Evolutionary conservation across 2,888 invertebrate species (phyloP).

Genomic region (Lucinisca nassula): DNA sequence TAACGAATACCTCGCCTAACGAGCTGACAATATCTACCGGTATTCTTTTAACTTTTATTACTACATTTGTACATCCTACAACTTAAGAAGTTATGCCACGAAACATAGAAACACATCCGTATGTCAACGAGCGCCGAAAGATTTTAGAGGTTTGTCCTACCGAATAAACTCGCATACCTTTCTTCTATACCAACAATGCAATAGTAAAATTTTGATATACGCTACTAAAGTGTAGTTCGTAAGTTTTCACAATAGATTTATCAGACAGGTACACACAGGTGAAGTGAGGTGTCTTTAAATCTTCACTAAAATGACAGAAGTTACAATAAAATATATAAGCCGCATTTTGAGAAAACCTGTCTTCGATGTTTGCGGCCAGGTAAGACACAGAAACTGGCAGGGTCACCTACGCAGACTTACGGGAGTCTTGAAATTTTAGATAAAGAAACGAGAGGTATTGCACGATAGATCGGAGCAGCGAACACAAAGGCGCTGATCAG

Average conservation of each 20-base stretch:
- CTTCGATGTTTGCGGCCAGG: too few species aligned
- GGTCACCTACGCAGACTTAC: too few species aligned
- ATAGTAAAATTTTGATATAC: slow-evolving; percentile 17
- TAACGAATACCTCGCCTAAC: neutral
- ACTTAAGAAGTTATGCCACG: neutral
- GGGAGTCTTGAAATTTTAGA: too few species aligned
- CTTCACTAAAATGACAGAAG: neutral
- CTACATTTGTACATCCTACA: neutral
- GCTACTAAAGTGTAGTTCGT: neutral
- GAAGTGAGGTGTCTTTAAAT: neutral
- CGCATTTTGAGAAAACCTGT: too few species aligned
- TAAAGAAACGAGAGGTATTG: too few species aligned
- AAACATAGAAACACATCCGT: neutral
- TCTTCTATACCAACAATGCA: slow-evolving; percentile 1
- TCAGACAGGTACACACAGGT: neutral
- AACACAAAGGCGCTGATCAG: too few species aligned
- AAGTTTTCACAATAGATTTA: slow-evolving; percentile 13
- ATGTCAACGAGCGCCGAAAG: neutral
- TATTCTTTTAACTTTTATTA: neutral
- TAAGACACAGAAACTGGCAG: too few species aligned
- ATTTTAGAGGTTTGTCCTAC: neutral
- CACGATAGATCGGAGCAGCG: too few species aligned
- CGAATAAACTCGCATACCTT: slow-evolving; percentile 9
- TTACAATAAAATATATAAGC: neutral
- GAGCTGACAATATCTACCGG: neutral